phyloP scores from a whole-genome alignment of 1,140 invertebrate genomes.

The Drosophila carrolli region DNA sequence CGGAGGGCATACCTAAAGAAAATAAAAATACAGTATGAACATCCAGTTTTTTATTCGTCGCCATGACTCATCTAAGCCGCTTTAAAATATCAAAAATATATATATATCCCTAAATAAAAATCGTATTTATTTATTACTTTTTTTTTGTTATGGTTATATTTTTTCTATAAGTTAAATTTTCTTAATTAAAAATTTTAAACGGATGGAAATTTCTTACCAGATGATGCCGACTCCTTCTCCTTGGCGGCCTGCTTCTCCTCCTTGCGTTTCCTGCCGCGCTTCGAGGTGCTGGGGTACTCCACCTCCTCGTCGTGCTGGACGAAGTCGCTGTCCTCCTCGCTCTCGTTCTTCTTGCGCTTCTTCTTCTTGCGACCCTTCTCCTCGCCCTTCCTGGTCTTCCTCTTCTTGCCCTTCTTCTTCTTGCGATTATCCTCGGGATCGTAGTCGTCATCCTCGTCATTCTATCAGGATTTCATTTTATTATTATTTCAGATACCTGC shows the following conservation, averaged over 20 bases:
- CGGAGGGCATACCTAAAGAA: constrained; percentile 91
- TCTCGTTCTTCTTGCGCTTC: constrained; percentile 96
- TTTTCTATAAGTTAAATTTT: neutral
- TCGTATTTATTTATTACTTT: no score
- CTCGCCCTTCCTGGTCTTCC: constrained; percentile 93
- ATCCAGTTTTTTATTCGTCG: neutral
- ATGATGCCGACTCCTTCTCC: constrained; percentile 81
- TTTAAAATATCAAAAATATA: no score
- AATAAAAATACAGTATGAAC: constrained; percentile 20
- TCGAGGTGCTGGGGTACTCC: constrained; percentile 85
- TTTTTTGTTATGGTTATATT: neutral
- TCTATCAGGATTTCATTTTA: constrained; percentile 22
- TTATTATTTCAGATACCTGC: neutral
- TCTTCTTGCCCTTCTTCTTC: constrained; percentile 96
- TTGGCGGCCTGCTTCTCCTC: constrained; percentile 85
- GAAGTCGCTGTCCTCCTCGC: constrained; percentile 94
- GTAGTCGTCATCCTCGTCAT: constrained; percentile 94
- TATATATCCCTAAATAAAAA: no score
- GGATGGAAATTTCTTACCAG: constrained; percentile 40
- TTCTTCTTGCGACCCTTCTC: constrained; percentile 96
- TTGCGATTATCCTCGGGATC: constrained; percentile 93
- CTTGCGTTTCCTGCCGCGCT: constrained; percentile 86
- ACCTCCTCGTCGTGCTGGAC: constrained; percentile 88
- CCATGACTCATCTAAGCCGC: no score
- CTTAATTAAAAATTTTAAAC: no score